Base-by-base conservation (phyloP, 2,888 invertebrate genomes). In the Plebejus argus region DNA sequence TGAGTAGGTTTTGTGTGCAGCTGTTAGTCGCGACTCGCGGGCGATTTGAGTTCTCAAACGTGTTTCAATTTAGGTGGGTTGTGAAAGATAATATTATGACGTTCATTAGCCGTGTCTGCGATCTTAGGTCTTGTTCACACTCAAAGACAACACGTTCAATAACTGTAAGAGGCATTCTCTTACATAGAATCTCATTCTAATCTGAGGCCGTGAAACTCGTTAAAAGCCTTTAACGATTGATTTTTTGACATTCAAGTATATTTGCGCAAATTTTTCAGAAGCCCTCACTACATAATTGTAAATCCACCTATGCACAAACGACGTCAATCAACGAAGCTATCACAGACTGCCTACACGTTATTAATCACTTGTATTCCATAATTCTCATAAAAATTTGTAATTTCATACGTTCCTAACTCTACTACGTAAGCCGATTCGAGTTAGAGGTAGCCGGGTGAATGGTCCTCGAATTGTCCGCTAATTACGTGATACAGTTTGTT, bases 11-110 rank as follows among this genome's bases (percentile, higher is more conserved):
- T 33, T 18, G 33, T 66, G 6, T 28, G 66, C 66, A 66, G 28
- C 66, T 18, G 66, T 18, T 66, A 33, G 66, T 15, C 75, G 78
- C 76, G n/a, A n/a, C n/a, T n/a, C 28, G 28, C 28, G 79, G 76
- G 78, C 76, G 77, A 70, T 58, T 76, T 78, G 76, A 77, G 79
- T 77, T 80, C 78, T 79, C 79, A 77, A 80, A 80, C 78, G 76
- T 76, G 79, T 80, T 82, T 82, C 79, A 78, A 70, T 81, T 82
- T 79, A 79, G 78, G 79, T 80, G 80, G 80, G 77, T 78, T 79
- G 81, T 78, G 78, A 58, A 79, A 81, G 81, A 82, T 82, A n/a
- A n/a, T n/a, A n/a, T n/a, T n/a, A 82, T 81, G 80, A 79, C 78
- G 79, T 80, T 82, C 80, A 79, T 82, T 80, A 80, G 78, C 75